Percentiles rank a stretch among this genome's conserved stretches.
These are phyloP conservation scores for Heliconius nattereri DNA, from an alignment of 1,140 invertebrate species.

Conservation along the genomic window DNA sequence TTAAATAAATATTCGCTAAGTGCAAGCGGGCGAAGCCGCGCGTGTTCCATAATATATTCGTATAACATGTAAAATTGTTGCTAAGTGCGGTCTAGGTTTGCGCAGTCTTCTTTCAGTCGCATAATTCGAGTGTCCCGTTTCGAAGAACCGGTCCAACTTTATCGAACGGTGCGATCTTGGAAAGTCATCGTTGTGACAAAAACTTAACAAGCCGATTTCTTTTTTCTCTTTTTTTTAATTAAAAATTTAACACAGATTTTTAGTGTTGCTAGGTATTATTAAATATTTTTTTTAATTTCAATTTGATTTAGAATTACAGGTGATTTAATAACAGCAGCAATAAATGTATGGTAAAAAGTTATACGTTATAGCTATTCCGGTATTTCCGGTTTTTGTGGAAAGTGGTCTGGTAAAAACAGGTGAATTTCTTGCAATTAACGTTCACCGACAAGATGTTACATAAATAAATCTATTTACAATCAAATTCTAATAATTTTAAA, in stretches of 20 bases:
- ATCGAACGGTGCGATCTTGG: conserved; percentile 26
- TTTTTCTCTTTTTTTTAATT: conserved; percentile 15
- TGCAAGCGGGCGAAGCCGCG: too few relatives aligned
- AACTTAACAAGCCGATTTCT: conserved; percentile 20
- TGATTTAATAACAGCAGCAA: background rate
- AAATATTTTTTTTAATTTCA: background rate
- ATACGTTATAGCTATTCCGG: background rate
- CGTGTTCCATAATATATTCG: background rate
- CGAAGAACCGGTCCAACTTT: conserved; percentile 21
- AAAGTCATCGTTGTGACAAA: conserved; percentile 30
- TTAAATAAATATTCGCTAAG: too few relatives aligned
- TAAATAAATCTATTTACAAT: background rate
- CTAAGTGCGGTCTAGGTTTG: conserved; percentile 4
- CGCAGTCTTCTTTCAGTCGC: conserved; percentile 1
- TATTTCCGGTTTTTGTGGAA: conserved; percentile 7
- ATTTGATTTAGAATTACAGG: background rate
- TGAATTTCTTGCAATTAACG: background rate
- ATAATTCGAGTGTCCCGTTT: conserved; percentile 18
- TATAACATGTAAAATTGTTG: background rate
- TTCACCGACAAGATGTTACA: background rate
- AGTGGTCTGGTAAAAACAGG: background rate
- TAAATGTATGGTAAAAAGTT: background rate
- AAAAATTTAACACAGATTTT: background rate
- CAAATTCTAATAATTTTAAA: background rate
- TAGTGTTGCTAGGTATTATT: background rate